These are phyloP conservation scores for Brenthis ino DNA, from an alignment of 2,888 invertebrate genomes.

Conservation along the genomic window DNA sequence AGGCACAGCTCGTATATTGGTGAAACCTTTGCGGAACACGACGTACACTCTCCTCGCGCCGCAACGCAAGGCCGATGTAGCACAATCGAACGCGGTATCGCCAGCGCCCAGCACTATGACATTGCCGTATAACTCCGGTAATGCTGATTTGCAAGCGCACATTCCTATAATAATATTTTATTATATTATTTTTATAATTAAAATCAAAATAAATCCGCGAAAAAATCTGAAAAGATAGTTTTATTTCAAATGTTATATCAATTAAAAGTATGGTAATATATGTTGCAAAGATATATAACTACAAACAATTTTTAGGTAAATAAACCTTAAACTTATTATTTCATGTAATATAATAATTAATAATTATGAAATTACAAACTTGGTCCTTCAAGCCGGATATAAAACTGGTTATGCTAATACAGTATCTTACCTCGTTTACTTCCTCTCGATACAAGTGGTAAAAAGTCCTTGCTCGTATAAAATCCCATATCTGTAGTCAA, in stretches of 20 bases:
- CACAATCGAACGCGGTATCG: slow-evolving; percentile 99
- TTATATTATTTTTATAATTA: background rate
- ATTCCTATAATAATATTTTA: slow-evolving; percentile 76
- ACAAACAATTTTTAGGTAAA: no score
- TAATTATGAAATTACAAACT: no score
- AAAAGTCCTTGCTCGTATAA: slow-evolving; percentile 96
- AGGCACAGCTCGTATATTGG: slow-evolving; percentile 97
- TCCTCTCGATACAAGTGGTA: slow-evolving; percentile 92
- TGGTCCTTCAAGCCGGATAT: background rate
- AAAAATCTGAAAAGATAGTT: background rate
- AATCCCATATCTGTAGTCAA: slow-evolving; percentile 92
- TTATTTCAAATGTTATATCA: no score
- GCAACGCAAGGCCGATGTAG: slow-evolving; percentile 97
- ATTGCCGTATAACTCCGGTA: slow-evolving; percentile 91
- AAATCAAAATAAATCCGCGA: background rate
- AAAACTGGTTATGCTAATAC: background rate
- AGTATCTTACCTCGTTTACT: slow-evolving; percentile 89
- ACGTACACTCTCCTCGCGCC: slow-evolving; percentile 96
- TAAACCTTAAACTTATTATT: no score
- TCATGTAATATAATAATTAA: no score
- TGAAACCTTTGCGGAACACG: slow-evolving; percentile 96
- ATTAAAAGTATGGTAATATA: no score
- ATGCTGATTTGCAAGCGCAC: slow-evolving; percentile 88
- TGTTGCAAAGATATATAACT: no score
- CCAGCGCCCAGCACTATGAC: slow-evolving; percentile 98